These are phyloP conservation scores for Brachionus rubens DNA, from an alignment of 1,140 invertebrate genomes.

Conservation along the genomic window DNA sequence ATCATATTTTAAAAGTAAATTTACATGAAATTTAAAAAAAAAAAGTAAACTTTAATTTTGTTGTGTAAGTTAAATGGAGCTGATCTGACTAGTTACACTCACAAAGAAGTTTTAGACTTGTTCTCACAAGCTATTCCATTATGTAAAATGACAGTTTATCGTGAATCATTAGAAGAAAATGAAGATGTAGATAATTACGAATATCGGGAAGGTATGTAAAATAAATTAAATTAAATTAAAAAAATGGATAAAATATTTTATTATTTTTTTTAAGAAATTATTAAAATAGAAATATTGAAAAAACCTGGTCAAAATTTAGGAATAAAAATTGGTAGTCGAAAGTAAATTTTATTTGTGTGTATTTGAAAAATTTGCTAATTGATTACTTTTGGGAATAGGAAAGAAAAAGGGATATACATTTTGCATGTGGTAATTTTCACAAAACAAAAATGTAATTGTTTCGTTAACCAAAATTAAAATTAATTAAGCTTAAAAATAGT, in stretches of 20 bases:
- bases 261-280: conserved; percentile 57
- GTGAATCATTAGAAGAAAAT: conserved; percentile 57
- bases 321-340: conserved; percentile 61
- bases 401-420: conserved; percentile 62
- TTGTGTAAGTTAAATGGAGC: conserved; percentile 55
- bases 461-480: no score
- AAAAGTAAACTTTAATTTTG: neutral
- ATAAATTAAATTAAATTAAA: neutral
- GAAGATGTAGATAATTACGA: conserved; percentile 54
- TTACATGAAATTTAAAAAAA: neutral
- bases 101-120: conserved; percentile 53
- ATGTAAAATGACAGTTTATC: conserved; percentile 56
- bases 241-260: no score
- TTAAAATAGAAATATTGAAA: conserved; percentile 60
- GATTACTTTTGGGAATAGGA: conserved; percentile 50
- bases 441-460: no score
- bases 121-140: conserved; percentile 53
- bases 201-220: conserved; percentile 52
- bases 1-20: conserved; percentile 58
- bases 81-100: conserved; percentile 57
- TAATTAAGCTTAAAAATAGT: conserved; percentile 57
- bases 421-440: conserved; percentile 59
- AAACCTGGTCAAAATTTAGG: conserved; percentile 60
- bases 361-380: neutral
- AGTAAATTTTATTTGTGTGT: conserved; percentile 50